Base-by-base conservation (phyloP, 92 coral and sea anemone genomes). In the Montipora capitata region DNA sequence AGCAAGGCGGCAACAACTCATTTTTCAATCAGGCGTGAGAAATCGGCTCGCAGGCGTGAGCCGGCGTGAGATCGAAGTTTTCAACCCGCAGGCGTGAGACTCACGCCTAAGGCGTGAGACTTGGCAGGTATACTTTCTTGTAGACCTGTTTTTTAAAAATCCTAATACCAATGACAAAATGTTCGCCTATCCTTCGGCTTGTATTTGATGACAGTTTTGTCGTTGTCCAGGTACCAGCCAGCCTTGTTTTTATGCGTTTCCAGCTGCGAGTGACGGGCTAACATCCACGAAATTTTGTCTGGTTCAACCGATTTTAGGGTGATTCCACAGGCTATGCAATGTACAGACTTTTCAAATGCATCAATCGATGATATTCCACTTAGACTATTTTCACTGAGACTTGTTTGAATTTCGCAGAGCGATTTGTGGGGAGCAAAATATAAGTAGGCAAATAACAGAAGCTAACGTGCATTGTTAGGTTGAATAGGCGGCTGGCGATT, bases 131-230 rank as follows among this genome's bases (percentile, higher is more conserved):
- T 12, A 68, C 73, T 68, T 5, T 68, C 73, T 68, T 68, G 15
- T 5, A 68, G 73, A 68, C 15, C 73, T 5, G 73, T 68, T 68
- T 39, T n/a, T n/a, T n/a, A n/a, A n/a, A n/a, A 38, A 38, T 68
- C 45, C 45, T 35, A 35, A 68, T 35, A 5, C 15, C 15, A 7
- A 35, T 68, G n/a, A 38, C 15, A 38, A 8, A 38, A 39, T 68
- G 73, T 68, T 68, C 48, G 73, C 73, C 73, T 68, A 68, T n/a
- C 73, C 73, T 68, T 68, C 13, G 73, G 73, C 73, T 68, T 68
- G 73, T 68, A 68, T 68, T 40, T 39, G 45, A 68, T 48, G 45
- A 68, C 73, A 68, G 9, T 38, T 68, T 68, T 68, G 48, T 68
- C 73, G 3, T 68, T 68, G 73, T 68, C 73, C 45, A 35, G 73